Conservation (phyloP, 2,797 vertebrate species). For the Chrysocyon brachyurus region DNA sequence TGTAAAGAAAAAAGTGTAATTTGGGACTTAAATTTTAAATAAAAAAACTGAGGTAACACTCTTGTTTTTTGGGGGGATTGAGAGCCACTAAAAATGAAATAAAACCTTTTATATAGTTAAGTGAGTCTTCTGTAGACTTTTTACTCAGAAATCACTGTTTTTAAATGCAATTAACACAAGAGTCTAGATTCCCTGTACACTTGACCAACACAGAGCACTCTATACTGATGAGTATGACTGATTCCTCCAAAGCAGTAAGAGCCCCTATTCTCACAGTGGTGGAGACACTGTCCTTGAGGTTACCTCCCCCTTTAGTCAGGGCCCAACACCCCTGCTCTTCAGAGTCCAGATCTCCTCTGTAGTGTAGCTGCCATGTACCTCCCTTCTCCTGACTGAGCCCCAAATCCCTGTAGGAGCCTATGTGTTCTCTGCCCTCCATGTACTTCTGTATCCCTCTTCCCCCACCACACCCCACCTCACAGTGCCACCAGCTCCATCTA, state of each 20-base stretch:
- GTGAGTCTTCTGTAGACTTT: background rate
- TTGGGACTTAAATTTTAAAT: background rate
- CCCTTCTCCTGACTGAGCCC: background rate
- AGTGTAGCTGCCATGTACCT: accelerated
- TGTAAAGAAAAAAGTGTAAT: background rate
- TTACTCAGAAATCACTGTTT: background rate
- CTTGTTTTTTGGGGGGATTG: background rate
- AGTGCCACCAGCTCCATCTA: background rate
- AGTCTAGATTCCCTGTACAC: background rate
- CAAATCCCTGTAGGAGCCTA: background rate
- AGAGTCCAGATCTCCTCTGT: background rate
- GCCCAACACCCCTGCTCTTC: background rate
- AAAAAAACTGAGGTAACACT: background rate
- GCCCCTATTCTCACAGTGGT: accelerated
- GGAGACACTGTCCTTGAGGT: background rate
- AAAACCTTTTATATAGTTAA: background rate
- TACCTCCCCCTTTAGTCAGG: background rate
- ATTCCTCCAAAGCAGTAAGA: background rate
- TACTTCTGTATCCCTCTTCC: background rate
- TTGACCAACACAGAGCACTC: background rate
- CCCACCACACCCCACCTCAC: background rate
- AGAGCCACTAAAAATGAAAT: background rate
- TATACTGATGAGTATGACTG: background rate
- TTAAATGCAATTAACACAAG: background rate
- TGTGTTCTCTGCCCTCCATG: background rate